These are phyloP conservation scores for Phalacrocorax pelagicus DNA, from an alignment of 2,113 vertebrate genomes.

Conservation along the genomic window DNA sequence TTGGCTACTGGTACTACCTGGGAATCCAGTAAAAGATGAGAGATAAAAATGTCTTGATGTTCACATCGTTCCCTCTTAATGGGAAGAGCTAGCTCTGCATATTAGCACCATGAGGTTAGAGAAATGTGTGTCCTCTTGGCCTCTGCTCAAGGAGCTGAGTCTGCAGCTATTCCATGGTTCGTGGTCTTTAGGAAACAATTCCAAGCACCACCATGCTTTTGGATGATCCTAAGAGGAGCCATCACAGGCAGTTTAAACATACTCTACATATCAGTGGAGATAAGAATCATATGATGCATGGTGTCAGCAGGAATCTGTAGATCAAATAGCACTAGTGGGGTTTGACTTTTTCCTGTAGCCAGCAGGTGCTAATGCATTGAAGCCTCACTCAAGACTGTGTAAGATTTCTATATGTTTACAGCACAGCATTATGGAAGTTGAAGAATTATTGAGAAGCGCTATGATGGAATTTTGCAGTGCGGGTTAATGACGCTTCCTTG, in stretches of 20 bases:
- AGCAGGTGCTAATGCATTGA: background rate
- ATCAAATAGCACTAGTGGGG: background rate
- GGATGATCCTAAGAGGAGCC: background rate
- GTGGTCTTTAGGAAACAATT: background rate
- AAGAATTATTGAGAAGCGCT: background rate
- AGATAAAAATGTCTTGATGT: background rate
- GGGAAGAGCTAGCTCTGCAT: background rate
- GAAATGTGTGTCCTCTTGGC: background rate
- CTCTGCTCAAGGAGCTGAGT: background rate
- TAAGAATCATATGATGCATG: background rate
- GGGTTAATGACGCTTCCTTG: background rate
- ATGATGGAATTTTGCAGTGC: background rate
- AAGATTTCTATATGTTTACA: background rate
- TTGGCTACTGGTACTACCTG: background rate
- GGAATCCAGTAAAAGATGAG: background rate
- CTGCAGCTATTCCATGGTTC: background rate
- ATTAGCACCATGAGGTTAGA: background rate
- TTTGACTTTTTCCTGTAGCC: background rate
- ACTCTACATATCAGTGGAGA: background rate
- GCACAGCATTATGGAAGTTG: background rate
- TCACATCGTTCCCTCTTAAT: background rate
- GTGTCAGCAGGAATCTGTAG: background rate
- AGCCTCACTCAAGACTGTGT: background rate
- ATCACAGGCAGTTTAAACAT: background rate
- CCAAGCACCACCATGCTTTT: background rate